These are phyloP conservation scores for Drosophila meridiana DNA, from an alignment of 2,888 invertebrate genomes.

Conservation along the genomic window DNA sequence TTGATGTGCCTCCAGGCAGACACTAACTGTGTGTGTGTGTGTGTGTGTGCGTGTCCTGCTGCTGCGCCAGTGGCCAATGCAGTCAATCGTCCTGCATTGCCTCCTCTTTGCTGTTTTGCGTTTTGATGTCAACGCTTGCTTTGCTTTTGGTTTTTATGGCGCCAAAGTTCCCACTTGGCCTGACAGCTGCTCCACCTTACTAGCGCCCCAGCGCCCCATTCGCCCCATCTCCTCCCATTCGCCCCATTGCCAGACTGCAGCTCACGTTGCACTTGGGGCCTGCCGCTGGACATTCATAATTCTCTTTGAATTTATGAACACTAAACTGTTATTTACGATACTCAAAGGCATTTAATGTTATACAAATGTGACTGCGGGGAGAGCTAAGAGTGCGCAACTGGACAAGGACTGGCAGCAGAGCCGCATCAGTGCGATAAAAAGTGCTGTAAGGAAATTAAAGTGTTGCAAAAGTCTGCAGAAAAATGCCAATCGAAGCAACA, in stretches of 20 bases:
- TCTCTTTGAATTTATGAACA: conserved; percentile 83
- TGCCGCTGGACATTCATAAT: conserved; percentile 79
- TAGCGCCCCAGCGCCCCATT: background rate
- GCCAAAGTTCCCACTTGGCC: conserved; percentile 57
- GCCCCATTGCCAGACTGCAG: background rate
- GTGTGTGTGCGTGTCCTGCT: conserved; percentile 21
- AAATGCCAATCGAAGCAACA: background rate
- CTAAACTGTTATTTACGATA: conserved; percentile 83
- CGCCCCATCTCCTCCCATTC: background rate
- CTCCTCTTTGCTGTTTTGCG: conserved; percentile 67
- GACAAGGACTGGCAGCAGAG: conserved; percentile 12
- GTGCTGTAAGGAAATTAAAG: conserved; percentile 49
- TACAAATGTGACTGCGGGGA: conserved; percentile 75
- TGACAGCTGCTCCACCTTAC: conserved; percentile 17
- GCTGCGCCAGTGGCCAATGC: conserved; percentile 46
- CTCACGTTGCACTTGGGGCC: conserved; percentile 55
- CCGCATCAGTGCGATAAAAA: conserved; percentile 41
- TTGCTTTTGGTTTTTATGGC: conserved; percentile 64
- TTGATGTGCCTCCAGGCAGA: conserved; percentile 59
- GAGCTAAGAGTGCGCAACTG: conserved; percentile 21
- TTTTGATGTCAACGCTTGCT: conserved; percentile 65
- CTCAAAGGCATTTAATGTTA: conserved; percentile 80
- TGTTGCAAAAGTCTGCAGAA: conserved; percentile 3
- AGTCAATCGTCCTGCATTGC: conserved; percentile 60
- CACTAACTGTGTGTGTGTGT: conserved; percentile 14